Evolutionary conservation across 2,113 vertebrate genomes (phyloP).

Genomic region (Craseonycteris thonglongyai): DNA sequence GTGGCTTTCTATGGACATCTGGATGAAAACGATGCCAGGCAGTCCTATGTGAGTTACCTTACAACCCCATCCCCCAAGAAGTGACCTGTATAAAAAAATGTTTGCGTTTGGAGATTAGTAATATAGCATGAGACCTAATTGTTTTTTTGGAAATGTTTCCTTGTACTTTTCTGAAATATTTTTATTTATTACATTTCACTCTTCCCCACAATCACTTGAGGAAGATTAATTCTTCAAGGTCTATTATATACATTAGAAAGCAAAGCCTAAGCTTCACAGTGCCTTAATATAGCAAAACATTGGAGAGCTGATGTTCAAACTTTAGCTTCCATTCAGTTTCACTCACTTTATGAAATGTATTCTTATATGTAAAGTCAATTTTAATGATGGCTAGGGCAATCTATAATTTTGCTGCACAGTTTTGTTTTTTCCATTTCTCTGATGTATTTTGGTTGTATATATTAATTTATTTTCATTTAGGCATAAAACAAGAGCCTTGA

Average conservation of each 20-base stretch:
- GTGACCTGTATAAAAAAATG: background rate
- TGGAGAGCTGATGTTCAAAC: background rate
- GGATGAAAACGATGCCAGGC: conserved; percentile 64
- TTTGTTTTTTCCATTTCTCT: conserved; percentile 25
- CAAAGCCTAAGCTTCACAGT: background rate
- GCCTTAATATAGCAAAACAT: conserved; percentile 16
- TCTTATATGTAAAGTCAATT: conserved; percentile 17
- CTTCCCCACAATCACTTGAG: background rate
- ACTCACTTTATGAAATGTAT: conserved; percentile 9
- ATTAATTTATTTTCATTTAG: conserved; percentile 23
- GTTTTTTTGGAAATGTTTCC: conserved; percentile 8
- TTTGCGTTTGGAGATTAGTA: background rate
- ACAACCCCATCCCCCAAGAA: background rate
- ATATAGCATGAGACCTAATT: background rate
- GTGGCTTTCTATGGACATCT: conserved; percentile 78
- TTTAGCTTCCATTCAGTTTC: conserved; percentile 17
- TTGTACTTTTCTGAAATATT: background rate
- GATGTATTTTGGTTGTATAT: background rate
- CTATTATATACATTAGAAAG: conserved; percentile 5
- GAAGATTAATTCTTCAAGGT: conserved; percentile 16
- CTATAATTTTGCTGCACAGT: background rate
- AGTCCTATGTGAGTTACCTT: conserved; percentile 73
- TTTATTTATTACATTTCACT: background rate
- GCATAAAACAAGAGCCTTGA: background rate
- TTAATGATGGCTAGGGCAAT: background rate